Conservation (phyloP, 2,888 invertebrate genomes). For the Lamproptera curius region DNA sequence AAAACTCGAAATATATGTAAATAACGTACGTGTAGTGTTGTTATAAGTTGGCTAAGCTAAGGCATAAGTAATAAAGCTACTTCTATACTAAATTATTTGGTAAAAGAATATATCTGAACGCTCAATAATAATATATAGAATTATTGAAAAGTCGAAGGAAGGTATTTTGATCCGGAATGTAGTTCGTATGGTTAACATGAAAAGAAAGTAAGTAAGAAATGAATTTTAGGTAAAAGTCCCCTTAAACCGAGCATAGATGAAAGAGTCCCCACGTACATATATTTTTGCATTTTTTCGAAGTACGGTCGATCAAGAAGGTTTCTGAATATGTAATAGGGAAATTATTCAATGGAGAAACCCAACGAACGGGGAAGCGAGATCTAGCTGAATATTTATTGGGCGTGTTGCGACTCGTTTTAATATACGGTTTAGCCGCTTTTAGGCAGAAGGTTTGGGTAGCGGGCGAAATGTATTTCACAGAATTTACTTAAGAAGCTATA, state of each 20-base stretch:
- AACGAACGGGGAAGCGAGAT: constrained; percentile 18
- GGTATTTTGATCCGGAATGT: too few relatives aligned
- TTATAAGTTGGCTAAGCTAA: too few relatives aligned
- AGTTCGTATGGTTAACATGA: too few relatives aligned
- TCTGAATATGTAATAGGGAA: constrained; percentile 21
- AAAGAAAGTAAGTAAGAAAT: too few relatives aligned
- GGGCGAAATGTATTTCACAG: constrained; percentile 18
- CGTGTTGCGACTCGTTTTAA: constrained; percentile 22
- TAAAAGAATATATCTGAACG: too few relatives aligned
- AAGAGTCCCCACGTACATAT: constrained; percentile 6
- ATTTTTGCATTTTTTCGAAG: constrained; percentile 15
- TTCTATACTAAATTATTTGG: too few relatives aligned
- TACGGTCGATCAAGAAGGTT: constrained; percentile 18
- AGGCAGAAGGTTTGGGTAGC: constrained; percentile 14
- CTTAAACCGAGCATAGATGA: constrained; percentile 3
- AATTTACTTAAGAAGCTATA: constrained; percentile 15
- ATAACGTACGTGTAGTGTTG: too few relatives aligned
- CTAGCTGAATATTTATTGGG: constrained; percentile 22
- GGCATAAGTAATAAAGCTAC: too few relatives aligned
- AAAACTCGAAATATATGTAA: too few relatives aligned
- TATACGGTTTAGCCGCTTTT: constrained; percentile 16
- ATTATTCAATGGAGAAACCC: constrained; percentile 22
- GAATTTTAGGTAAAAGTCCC: background rate
- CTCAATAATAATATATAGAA: too few relatives aligned
- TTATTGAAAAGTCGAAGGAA: too few relatives aligned